These are phyloP conservation scores for Stichopus horrens DNA, from an alignment of 53 echinoderm and acorn worm genomes.

Conservation along the genomic window DNA sequence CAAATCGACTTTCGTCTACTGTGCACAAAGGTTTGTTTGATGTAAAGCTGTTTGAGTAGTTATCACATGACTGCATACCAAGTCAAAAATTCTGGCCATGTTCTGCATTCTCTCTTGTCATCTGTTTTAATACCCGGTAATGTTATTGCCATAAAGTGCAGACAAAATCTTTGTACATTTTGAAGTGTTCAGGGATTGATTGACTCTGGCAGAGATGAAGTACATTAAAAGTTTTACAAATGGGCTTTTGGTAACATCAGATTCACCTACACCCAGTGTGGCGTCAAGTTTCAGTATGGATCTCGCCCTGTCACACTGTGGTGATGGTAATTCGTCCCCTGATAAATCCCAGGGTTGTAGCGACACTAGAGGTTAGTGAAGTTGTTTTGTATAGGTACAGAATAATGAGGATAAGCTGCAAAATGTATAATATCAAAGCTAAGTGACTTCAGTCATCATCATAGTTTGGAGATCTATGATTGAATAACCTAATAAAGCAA, in stretches of 20 bases:
- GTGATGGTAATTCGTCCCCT: conserved; percentile 7
- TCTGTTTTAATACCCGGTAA: conserved; percentile 13
- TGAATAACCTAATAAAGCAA: no score
- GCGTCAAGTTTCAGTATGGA: conserved; percentile 21
- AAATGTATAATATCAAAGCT: no score
- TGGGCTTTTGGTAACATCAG: not conserved
- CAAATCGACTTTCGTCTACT: not conserved
- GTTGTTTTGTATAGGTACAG: no score
- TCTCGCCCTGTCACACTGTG: not conserved
- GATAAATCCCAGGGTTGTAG: conserved; percentile 32
- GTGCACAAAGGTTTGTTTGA: conserved; percentile 19
- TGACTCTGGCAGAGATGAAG: conserved; percentile 30
- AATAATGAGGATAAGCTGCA: no score
- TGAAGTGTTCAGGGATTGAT: conserved; percentile 23
- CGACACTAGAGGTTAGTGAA: not conserved
- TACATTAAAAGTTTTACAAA: conserved; percentile 28
- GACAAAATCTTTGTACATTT: conserved; percentile 37
- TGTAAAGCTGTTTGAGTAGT: conserved; percentile 41
- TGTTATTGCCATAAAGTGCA: conserved; percentile 40
- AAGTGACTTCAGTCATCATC: no score
- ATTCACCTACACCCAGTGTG: not conserved
- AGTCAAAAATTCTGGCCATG: conserved; percentile 44
- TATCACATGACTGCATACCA: conserved; percentile 44
- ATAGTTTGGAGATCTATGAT: no score
- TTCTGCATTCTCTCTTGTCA: conserved; percentile 34